phyloP scores from a whole-genome alignment of 2,113 vertebrate genomes.

The Dolichotis patagonum region DNA sequence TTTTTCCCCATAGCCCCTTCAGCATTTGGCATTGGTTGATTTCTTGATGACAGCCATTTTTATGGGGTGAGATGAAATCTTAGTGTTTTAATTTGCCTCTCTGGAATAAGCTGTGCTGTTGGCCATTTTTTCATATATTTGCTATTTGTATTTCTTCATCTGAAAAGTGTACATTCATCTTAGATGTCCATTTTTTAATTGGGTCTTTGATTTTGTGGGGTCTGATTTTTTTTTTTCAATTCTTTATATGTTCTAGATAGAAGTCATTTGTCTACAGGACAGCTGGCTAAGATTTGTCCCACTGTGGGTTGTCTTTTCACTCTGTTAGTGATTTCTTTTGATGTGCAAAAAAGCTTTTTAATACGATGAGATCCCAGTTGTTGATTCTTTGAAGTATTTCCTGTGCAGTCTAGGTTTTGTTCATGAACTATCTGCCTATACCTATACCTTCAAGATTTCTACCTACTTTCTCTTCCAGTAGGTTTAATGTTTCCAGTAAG shows the following conservation, averaged over 20 bases:
- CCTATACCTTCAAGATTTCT: no score
- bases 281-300: neutral
- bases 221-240: neutral
- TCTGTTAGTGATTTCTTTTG: neutral
- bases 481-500: neutral
- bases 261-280: neutral
- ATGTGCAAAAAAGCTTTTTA: neutral
- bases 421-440: neutral
- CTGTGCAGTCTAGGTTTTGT: neutral
- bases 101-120: neutral
- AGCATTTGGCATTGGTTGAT: neutral
- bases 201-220: neutral
- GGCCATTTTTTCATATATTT: neutral
- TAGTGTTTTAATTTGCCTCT: neutral
- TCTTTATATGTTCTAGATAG: neutral
- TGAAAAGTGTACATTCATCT: neutral
- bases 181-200: neutral
- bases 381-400: neutral
- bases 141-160: neutral
- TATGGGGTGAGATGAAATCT: neutral
- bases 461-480: neutral
- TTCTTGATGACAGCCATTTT: neutral
- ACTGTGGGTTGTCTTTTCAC: neutral
- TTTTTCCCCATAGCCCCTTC: no score
- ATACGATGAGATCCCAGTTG: neutral